Percentiles rank a stretch among this genome's conserved stretches.
Conservation (phyloP, 2,797 vertebrate species). For the Takifugu ocellatus region DNA sequence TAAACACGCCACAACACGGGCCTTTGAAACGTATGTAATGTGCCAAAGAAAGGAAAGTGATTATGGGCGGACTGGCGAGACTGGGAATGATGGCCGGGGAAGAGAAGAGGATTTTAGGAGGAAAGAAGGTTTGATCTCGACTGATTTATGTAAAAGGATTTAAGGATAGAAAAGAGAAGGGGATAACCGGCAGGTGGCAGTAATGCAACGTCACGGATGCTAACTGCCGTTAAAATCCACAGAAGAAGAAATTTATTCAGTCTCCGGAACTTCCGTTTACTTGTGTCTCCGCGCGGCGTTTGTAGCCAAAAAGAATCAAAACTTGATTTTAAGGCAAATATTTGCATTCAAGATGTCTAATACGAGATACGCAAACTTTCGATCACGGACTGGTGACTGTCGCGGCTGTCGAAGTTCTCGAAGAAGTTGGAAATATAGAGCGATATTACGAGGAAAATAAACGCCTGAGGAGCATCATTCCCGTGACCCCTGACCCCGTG, state of each 20-base stretch:
- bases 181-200: no score
- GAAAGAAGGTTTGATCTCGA: no score
- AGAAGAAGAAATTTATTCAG: no score
- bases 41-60: no score
- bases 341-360: conserved; percentile 26
- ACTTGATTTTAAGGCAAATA: fast-evolving
- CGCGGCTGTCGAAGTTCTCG: conserved; percentile 41
- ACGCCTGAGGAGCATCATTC: conserved; percentile 25
- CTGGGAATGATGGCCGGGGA: no score
- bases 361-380: conserved; percentile 8
- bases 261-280: no score
- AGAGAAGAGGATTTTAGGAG: no score
- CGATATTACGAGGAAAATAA: conserved; percentile 47
- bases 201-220: no score
- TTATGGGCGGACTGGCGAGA: no score
- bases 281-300: not conserved
- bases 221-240: not conserved
- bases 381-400: conserved; percentile 19
- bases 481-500: conserved; percentile 38
- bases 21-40: no score
- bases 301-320: fast-evolving
- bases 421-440: conserved; percentile 38
- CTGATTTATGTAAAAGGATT: no score
- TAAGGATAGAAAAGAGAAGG: no score
- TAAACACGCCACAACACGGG: not conserved